Evolutionary conservation across 2,797 vertebrate species (phyloP).

Genomic region (Mico argentatus): DNA sequence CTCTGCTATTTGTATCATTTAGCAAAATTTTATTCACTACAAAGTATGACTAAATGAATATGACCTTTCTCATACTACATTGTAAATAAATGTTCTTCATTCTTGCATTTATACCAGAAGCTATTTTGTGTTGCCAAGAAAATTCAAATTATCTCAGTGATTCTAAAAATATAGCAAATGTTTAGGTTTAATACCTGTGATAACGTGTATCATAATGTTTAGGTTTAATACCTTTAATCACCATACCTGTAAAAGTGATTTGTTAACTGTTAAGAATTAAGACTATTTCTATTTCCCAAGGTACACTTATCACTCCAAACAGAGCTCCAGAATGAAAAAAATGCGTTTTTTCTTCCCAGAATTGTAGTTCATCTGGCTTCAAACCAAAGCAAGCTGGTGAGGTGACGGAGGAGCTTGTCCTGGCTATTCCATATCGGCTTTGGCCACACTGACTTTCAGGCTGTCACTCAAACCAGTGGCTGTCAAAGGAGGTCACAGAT

Average conservation of each 20-base stretch:
- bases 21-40: background rate
- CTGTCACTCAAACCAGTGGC: constrained; percentile 59
- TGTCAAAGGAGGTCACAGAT: constrained; percentile 55
- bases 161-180: constrained; percentile 8
- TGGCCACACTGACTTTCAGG: background rate
- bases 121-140: background rate
- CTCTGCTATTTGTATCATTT: background rate
- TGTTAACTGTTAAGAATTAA: background rate
- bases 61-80: background rate
- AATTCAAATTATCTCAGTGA: background rate
- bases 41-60: background rate
- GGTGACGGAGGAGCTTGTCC: background rate
- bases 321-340: background rate
- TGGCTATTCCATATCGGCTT: background rate
- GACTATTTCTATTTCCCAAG: background rate
- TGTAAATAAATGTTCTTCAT: background rate
- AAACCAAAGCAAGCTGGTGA: background rate
- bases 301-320: background rate
- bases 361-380: background rate
- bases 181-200: background rate
- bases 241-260: background rate
- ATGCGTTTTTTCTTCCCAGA: background rate
- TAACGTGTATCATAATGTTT: background rate
- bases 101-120: background rate
- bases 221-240: background rate